Evolutionary conservation across 1,140 invertebrate genomes (phyloP), one percentile per base, ranked within the genome.

Genomic region (Drosophila carrolli): DNA sequence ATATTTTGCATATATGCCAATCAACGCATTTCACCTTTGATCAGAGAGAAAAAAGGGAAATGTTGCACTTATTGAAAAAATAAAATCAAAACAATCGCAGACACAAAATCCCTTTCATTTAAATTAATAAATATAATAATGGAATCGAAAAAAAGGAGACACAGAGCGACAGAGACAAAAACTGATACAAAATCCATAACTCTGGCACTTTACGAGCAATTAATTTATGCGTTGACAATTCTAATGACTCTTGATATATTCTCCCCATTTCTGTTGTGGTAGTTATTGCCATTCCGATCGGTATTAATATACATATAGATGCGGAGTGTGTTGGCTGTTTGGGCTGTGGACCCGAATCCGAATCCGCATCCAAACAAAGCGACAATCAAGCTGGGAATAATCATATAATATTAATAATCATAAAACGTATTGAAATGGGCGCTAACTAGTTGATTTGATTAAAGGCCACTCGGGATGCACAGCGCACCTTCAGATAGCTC

Each of bases 161-260:
- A 57, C 19, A 32, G 44, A 63, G 46, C 56, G 56, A 37, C 37
- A 50, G 57, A 50, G 63, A 72, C 47, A 71, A 72, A 54, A 75
- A 75, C 71, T 55, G 72, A 76, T 59, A 85, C 66, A 81, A 70
- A 43, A 68, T 75, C 63, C 84, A 89, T 89, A 89, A 89, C 84
- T 89, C 84, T 78, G 74, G 56, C 54, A 88, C 65, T 91, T 91
- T 91, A 91, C 77, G 88, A 91, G 88, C 88, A 91, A 91, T 91
- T 91, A 91, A 91, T 91, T 91, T 91, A 88, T 91, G 88, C 88
- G 88, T 91, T 91, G 88, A 91, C 88, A 91, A 91, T 91, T 91
- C 88, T 91, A 91, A 91, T 88, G 88, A 86, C 78, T 84, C 58
- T 84, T 91, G 88, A 84, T 88, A 85, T 88, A 88, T 61, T 78